Evolutionary conservation across 2,797 vertebrate genomes (phyloP), one percentile per base, ranked within the genome.

Genomic region (Urocyon cinereoargenteus): DNA sequence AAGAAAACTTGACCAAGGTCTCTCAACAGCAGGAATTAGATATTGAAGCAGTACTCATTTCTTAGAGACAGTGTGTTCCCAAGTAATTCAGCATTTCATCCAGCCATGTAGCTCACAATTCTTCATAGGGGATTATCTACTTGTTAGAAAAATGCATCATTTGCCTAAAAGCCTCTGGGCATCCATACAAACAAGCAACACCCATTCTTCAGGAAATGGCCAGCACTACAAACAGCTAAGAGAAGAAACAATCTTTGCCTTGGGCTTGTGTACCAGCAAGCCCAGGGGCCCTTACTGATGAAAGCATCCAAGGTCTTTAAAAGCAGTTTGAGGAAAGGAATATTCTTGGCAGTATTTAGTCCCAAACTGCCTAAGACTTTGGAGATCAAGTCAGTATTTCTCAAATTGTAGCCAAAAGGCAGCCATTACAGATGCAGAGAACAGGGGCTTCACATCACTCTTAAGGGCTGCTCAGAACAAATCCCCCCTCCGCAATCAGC

Each of bases 251-350:
- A 6, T 66, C 51, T 94, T 49, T 51, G 34, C 49, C 28, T 57
- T 64, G 75, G 40, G 88, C 83, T 81, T 94, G 10, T 73, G 13
- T 40, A 70, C 28, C 49, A 79, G 34, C 79, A 70, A 86, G 90
- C 68, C 70, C 45, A 86, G 8, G 79, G 10, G 64, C 49, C 79
- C 85, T 96, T 14, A 57, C 70, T 66, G n/a, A 64, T 36, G 70
- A 94, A 95, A 91, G 45, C 70, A 92, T 51, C 84, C 72, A 68
- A 86, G 61, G 78, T 93, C 91, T 97, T 90, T 73, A 77, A 86
- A 92, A 90, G 91, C 53, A 95, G 68, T 94, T 85, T 59, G 81
- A 66, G 82, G 57, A 97, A 90, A 89, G 18, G 22, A 61, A 11
- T 88, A 83, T 75, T 83, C 36, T 61, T 84, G 59, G 78, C 51